Conservation (phyloP, 2,797 vertebrate genomes). For the Zonotrichia albicollis region DNA sequence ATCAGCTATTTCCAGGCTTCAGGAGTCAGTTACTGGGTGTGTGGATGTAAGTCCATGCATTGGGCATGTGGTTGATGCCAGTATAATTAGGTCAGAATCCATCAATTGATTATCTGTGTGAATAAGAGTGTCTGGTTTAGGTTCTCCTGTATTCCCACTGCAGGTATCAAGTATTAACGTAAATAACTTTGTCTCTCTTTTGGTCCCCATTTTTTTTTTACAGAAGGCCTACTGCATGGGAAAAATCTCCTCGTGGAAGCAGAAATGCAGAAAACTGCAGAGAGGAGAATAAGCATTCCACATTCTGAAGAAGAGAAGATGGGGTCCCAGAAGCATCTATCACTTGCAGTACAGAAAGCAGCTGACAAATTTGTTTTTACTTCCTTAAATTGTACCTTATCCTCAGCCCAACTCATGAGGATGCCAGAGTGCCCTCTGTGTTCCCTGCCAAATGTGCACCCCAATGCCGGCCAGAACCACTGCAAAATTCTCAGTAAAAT, state of each 20-base stretch:
- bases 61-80: not conserved
- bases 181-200: not conserved
- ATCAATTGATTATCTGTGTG: not conserved
- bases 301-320: not conserved
- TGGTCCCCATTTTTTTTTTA: not conserved
- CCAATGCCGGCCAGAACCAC: not conserved
- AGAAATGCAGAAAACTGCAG: not conserved
- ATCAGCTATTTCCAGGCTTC: not conserved
- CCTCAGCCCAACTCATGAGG: accelerated
- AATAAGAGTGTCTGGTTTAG: not conserved
- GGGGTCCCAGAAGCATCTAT: not conserved
- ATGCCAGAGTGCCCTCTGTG: not conserved
- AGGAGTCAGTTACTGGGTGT: not conserved
- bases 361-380: not conserved
- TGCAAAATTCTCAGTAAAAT: not conserved
- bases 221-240: not conserved
- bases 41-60: not conserved
- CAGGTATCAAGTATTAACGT: not conserved
- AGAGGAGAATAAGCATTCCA: not conserved
- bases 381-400: not conserved
- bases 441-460: not conserved
- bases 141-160: not conserved
- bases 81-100: not conserved
- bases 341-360: not conserved
- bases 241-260: not conserved